phyloP scores from a whole-genome alignment of 1,140 invertebrate species.

The Theocolax elegans region DNA sequence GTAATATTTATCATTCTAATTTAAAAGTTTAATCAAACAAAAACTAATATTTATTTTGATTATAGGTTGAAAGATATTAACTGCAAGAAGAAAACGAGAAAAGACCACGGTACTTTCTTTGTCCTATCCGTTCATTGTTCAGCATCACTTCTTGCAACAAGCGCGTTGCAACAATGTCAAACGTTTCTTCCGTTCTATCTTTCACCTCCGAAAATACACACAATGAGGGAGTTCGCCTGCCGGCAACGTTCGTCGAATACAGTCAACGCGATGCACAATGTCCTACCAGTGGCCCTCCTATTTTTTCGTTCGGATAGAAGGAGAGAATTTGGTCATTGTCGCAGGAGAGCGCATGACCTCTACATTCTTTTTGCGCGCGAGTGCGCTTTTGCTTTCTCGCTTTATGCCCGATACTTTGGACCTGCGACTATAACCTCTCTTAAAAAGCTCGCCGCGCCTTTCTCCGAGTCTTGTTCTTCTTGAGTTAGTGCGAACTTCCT shows the following conservation, averaged over 20 bases:
- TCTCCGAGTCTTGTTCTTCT: neutral
- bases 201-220: conserved; percentile 52
- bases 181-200: conserved; percentile 27
- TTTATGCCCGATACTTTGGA: too few relatives aligned
- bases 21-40: too few relatives aligned
- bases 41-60: too few relatives aligned
- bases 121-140: conserved; percentile 43
- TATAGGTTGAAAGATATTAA: too few relatives aligned
- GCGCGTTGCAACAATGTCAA: conserved; percentile 53
- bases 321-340: conserved; percentile 56
- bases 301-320: too few relatives aligned
- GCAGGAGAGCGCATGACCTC: conserved; percentile 28
- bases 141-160: conserved; percentile 54
- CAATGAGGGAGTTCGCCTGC: conserved; percentile 46
- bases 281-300: conserved; percentile 16
- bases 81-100: too few relatives aligned
- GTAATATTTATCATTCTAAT: too few relatives aligned
- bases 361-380: conserved; percentile 18
- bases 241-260: conserved; percentile 49
- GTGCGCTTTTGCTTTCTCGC: neutral
- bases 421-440: too few relatives aligned
- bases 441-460: conserved; percentile 3
- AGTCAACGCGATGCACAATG: conserved; percentile 49
- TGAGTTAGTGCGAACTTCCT: conserved; percentile 10
- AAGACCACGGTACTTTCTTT: neutral